Percentiles rank a stretch among this genome's conserved stretches.
Conservation (phyloP, 1,140 invertebrate species). For the Lordiphosa mommai region DNA sequence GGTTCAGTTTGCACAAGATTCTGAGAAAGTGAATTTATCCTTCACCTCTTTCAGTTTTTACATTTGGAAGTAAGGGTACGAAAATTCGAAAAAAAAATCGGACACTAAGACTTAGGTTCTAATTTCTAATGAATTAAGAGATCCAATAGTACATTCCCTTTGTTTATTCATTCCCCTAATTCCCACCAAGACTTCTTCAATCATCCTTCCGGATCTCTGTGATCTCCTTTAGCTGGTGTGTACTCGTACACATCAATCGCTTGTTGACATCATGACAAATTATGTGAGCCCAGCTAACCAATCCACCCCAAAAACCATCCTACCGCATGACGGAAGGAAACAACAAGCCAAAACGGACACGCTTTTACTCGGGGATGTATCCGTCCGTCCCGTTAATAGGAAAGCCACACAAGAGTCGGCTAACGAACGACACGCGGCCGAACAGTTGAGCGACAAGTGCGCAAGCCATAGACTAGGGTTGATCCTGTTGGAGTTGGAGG, state of each 20-base stretch:
- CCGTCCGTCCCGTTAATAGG: constrained; percentile 38
- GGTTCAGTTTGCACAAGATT: too few relatives aligned
- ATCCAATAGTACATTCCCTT: too few relatives aligned
- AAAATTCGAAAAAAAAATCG: too few relatives aligned
- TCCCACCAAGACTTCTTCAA: too few relatives aligned
- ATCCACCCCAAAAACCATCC: constrained; percentile 16
- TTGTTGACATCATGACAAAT: constrained; percentile 75
- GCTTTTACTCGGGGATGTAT: constrained; percentile 31
- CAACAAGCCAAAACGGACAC: constrained; percentile 67
- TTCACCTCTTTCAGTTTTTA: too few relatives aligned
- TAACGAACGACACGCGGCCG: constrained; percentile 70
- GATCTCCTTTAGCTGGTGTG: constrained; percentile 15
- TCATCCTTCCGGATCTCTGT: background rate
- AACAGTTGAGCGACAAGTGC: constrained; percentile 62
- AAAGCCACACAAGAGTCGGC: constrained; percentile 70
- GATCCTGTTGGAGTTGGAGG: constrained; percentile 2
- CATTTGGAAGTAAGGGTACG: too few relatives aligned
- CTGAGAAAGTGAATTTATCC: too few relatives aligned
- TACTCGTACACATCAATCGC: constrained; percentile 19
- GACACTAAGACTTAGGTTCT: too few relatives aligned
- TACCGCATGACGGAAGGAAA: constrained; percentile 41
- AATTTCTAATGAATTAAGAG: too few relatives aligned
- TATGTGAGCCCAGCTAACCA: constrained; percentile 59
- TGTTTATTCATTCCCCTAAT: too few relatives aligned
- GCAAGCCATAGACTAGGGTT: constrained; percentile 32